Conservation (phyloP, 2,888 invertebrate genomes). For the Drosophila helvetica region DNA sequence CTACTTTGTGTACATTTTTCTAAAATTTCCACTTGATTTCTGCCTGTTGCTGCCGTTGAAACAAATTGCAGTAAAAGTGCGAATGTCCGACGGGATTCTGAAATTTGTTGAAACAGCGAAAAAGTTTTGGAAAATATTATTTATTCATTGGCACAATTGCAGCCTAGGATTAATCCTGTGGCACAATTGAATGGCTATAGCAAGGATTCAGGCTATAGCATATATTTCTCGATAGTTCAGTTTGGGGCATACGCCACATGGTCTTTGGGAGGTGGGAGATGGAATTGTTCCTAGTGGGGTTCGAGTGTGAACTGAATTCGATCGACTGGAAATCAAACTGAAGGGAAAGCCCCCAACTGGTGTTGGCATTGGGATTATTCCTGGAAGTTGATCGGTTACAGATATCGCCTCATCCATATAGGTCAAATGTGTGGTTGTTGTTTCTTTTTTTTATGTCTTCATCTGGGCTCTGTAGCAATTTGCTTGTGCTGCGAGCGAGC, state of each 20-base stretch:
- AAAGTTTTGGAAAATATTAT: background rate
- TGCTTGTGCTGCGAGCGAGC: slow-evolving; percentile 15
- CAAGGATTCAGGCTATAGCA: no score
- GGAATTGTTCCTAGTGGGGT: no score
- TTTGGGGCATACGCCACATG: no score
- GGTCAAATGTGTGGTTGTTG: slow-evolving; percentile 44
- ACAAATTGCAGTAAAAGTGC: background rate
- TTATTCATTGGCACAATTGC: no score
- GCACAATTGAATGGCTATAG: no score
- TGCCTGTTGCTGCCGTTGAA: background rate
- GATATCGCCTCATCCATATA: slow-evolving; percentile 31
- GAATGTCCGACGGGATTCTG: background rate
- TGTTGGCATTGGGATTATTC: background rate
- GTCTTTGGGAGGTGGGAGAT: no score
- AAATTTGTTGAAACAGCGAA: background rate
- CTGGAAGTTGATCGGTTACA: background rate
- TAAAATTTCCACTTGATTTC: background rate
- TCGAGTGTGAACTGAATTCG: no score
- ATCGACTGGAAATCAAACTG: no score
- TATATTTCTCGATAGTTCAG: background rate
- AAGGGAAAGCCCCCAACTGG: background rate
- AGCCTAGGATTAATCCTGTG: no score
- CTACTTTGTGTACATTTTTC: no score
- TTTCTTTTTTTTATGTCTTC: slow-evolving; percentile 67
- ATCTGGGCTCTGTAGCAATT: slow-evolving; percentile 53